Evolutionary conservation across 2,113 vertebrate genomes (phyloP), one percentile per base, ranked within the genome.

Genomic region (Hoplias malabaricus): DNA sequence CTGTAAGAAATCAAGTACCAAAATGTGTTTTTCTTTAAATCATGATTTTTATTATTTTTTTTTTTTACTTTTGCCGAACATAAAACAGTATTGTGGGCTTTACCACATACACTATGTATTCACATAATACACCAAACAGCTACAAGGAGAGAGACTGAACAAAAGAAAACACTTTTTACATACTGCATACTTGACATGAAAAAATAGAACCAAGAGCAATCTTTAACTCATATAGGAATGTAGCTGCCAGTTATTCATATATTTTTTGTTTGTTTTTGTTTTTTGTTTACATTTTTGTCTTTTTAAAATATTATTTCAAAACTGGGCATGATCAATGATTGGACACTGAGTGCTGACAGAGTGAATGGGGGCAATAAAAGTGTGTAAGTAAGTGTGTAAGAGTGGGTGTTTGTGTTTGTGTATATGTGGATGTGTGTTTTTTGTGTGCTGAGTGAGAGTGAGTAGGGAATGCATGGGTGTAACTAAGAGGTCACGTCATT

Each of bases 41-140:
- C 84, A 85, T 91, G 88, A 93, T 91, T 90, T 91, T 89, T 90
- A 87, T 93, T 80, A 88, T 90, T 89, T 89, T 90, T 73, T 85
- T 92, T 83, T 78, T 79, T 86, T 88, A 92, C 90, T 90, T 90
- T 92, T 87, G 86, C 88, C 88, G 90, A 93, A 94, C 94, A 93
- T 92, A 92, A 93, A 93, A 93, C 91, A 93, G 92, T 92, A 93
- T 90, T 87, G 91, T 93, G 91, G 91, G 69, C 63, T 89, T 88
- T 74, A 89, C 91, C 93, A 93, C 92, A 92, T 93, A 93, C 91
- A 91, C 92, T 93, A 93, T 93, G 90, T 93, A 93, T 93, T 93
- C 92, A 93, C 93, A 93, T 93, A 88, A 92, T 92, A 93, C 92
- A 93, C 92, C 90, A 91, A 89, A 93, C 93, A 93, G 90, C 91